Evolutionary conservation across 2,888 invertebrate genomes (phyloP), one percentile per base, ranked within the genome.

Genomic region (Laspeyria flexula): DNA sequence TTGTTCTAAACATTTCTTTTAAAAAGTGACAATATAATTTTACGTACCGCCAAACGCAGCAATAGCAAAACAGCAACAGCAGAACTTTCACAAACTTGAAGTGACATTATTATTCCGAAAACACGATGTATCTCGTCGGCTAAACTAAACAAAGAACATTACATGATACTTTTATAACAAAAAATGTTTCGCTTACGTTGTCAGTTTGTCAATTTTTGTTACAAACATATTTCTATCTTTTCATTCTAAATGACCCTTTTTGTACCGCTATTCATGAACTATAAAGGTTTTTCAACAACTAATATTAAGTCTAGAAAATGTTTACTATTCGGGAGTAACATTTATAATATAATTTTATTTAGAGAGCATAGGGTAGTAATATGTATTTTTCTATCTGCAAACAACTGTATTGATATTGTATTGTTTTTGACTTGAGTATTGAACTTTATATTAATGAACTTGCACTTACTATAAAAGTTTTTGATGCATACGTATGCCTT

Each of bases 91-190:
- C 88, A 89, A 48, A 90, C 88, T 83, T 90, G 88, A 57, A 90
- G 81, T 63, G 90, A 90, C 90, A 91, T 90, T 77, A 88, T 89
- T 73, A 88, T 80, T 51, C 90, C 88, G 55, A 90, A 90, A 71
- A 89, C 79, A 71, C 86, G 85, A 69, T 86, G 73, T 61, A 90
- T 83, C 75, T 90, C 88, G 50, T 83, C 81, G 46, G 81, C 77
- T 64, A 90, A 83, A 67, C 90, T 89, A 69, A 67, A 81, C 69
- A 72, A 69, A 60, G 40, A 52, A 52, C 9, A 50, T 47, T 33
- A 43, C 33, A 29, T 38, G 21, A 38, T 29, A 39, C 23, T 27
- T 38, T 34, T 40, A 23, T 25, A 35, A 12, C 11, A 42, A 44
- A 44, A 48, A 52, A 51, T 18, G 35, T 40, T 30, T 5, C 30